Percentiles rank a stretch among this genome's conserved stretches.
Conservation (phyloP, 2,888 invertebrate genomes). For the Andrena camellia region DNA sequence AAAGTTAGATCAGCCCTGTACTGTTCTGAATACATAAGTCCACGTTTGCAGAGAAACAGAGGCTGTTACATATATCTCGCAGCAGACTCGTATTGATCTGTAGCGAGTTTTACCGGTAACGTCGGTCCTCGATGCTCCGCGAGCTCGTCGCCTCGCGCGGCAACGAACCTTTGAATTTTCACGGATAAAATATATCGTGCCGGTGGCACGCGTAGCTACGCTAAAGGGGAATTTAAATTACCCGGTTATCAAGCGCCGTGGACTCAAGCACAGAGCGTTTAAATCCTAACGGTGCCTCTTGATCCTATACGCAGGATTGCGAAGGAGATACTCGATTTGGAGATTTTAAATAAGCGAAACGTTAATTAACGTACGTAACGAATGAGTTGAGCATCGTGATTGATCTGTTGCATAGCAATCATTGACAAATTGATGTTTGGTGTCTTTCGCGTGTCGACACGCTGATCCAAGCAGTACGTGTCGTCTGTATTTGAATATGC, state of each 20-base stretch:
- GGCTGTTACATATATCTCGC: constrained; percentile 30
- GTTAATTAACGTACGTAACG: constrained; percentile 37
- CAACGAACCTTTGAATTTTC: background rate
- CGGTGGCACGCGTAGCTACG: background rate
- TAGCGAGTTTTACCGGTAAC: constrained; percentile 1
- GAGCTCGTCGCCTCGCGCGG: background rate
- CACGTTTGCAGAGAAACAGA: constrained; percentile 33
- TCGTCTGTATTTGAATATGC: constrained; percentile 10
- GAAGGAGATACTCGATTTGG: background rate
- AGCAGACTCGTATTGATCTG: constrained; percentile 49
- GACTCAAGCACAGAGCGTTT: background rate
- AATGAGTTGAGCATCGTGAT: constrained; percentile 17
- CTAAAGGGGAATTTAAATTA: constrained; percentile 25
- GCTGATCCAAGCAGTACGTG: background rate
- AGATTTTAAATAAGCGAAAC: constrained; percentile 9
- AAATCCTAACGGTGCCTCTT: background rate
- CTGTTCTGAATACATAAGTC: constrained; percentile 57
- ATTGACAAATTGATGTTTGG: constrained; percentile 30
- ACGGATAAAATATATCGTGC: background rate
- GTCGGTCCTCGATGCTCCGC: background rate
- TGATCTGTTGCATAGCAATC: constrained; percentile 30
- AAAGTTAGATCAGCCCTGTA: constrained; percentile 62
- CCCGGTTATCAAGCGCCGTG: background rate
- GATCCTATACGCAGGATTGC: background rate
- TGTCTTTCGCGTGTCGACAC: background rate